phyloP scores from a whole-genome alignment of 2,888 invertebrate species.

The Lepidochrysops patricia region DNA sequence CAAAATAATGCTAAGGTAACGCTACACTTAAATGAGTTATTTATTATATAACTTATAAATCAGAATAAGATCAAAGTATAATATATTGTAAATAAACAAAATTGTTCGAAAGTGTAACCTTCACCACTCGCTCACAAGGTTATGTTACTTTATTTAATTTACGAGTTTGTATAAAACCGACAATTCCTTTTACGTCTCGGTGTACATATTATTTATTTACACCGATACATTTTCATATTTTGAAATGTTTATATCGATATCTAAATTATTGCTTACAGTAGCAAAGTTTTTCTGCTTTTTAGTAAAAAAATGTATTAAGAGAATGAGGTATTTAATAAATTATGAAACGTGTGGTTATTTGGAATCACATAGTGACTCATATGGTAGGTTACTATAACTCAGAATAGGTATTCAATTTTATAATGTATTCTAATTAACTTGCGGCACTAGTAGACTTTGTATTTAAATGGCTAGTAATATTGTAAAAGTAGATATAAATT shows the following conservation, averaged over 20 bases:
- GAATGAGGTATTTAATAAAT: background rate
- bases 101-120: conserved; percentile 9
- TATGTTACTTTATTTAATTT: conserved; percentile 4
- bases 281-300: background rate
- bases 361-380: background rate
- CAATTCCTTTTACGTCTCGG: conserved; percentile 4
- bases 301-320: background rate
- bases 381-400: background rate
- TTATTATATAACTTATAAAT: too few species aligned
- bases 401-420: background rate
- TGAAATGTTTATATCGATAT: background rate
- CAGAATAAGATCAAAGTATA: background rate
- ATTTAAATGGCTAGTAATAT: too few species aligned
- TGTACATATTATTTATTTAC: conserved; percentile 10
- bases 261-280: background rate
- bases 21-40: background rate
- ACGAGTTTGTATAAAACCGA: conserved; percentile 5
- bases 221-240: background rate
- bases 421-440: background rate
- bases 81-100: conserved; percentile 3
- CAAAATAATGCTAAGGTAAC: background rate
- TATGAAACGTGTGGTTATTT: background rate
- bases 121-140: conserved; percentile 8
- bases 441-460: background rate
- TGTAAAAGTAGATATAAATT: too few species aligned